Base-by-base conservation (phyloP, 53 echinoderm and acorn worm genomes). In the Apostichopus leukothele region DNA sequence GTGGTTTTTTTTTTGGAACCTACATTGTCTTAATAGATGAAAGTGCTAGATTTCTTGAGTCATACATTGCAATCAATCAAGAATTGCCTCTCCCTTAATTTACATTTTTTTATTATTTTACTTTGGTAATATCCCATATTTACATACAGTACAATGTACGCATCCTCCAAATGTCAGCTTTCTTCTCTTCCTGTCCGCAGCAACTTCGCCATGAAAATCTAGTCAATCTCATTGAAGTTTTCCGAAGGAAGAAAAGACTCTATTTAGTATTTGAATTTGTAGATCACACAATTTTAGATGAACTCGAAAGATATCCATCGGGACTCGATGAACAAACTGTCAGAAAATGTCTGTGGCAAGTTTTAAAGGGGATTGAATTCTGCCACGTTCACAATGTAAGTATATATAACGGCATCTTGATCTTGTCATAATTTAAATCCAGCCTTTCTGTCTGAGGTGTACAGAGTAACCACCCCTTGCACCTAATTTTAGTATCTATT, bases 251-350 rank as follows among this genome's bases (percentile, higher is more conserved):
- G 93, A 99, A 99, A 90, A 93, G 99, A 25, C 91, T 99, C 12
- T 99, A 99, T 88, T 87, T 99, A 21, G 99, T 99, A 66, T 99
- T 99, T 93, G 99, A 99, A 93, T 99, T 99, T 90, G 95, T 99
- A 12, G 99, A 99, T 88, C 99, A 99, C 68, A 99, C 99, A 22
- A 94, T 99, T 50, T 90, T 99, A 60, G 99, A 99, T 79, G 99
- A 96, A 88, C 88, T 99, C 53, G 96, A 99, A 90, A 91, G 93
- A 54, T 96, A 91, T 75, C 99, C 99, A 10, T 93, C 86, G 51
- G 99, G 99, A 13, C 92, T 99, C 21, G 96, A 96, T 61, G 99
- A 99, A 74, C 85, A 88, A 27, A 91, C 96, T 81, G 95, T 95
- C 51, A 90, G 94, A 53, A 93, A 92, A 74, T 95, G 93, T 84